These are phyloP conservation scores for Antechinus flavipes DNA, from an alignment of 2,113 vertebrate genomes.

Conservation along the genomic window DNA sequence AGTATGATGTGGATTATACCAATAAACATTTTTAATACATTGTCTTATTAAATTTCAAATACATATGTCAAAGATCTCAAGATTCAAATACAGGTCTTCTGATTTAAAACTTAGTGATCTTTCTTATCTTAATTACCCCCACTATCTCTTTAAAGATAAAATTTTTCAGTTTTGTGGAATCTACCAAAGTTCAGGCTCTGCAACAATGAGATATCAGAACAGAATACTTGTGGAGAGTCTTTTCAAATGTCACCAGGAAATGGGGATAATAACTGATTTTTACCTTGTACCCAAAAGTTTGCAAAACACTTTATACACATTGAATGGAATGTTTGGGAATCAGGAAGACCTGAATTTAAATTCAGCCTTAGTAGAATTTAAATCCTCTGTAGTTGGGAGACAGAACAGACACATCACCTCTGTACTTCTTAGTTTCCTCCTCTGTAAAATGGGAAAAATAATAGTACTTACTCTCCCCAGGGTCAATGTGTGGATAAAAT, in stretches of 20 bases:
- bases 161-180: not conserved
- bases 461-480: not conserved
- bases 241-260: not conserved
- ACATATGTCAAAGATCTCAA: not conserved
- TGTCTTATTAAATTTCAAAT: not conserved
- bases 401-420: not conserved
- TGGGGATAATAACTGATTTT: not conserved
- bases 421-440: not conserved
- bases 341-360: not conserved
- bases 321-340: not conserved
- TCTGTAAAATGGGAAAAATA: not conserved
- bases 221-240: not conserved
- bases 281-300: not conserved
- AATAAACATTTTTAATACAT: not conserved
- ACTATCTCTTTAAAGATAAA: not conserved
- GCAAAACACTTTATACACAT: not conserved
- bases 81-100: not conserved
- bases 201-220: not conserved
- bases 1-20: not conserved
- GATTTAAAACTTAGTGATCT: not conserved
- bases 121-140: not conserved
- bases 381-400: no score
- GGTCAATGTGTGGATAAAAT: not conserved
- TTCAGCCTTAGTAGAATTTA: not conserved
- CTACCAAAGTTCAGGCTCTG: not conserved